These are phyloP conservation scores for Bellardia bayeri DNA, from an alignment of 2,888 invertebrate genomes.

Conservation along the genomic window DNA sequence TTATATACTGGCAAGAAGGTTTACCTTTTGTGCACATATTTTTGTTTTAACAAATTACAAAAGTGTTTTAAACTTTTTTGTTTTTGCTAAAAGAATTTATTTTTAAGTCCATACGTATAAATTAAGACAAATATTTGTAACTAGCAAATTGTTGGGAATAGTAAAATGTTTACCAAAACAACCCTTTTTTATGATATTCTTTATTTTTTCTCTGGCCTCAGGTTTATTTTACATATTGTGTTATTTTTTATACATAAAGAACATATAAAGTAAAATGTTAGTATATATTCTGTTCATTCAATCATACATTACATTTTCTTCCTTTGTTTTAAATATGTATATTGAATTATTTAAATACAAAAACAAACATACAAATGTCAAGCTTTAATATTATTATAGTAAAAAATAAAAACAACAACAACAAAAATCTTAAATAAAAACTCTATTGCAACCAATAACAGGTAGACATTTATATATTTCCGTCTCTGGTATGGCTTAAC, in stretches of 20 bases:
- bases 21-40: not conserved
- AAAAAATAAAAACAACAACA: slow-evolving; percentile 9
- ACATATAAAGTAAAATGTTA: not conserved
- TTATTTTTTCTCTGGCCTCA: slow-evolving; percentile 9
- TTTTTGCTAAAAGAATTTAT: not conserved
- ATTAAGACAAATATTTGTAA: slow-evolving; percentile 11
- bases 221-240: not conserved
- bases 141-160: not conserved
- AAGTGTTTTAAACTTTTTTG: not conserved
- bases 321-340: slow-evolving; percentile 25
- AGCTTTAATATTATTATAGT: slow-evolving; percentile 16
- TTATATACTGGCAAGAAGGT: too few species aligned
- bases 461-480: slow-evolving; percentile 14
- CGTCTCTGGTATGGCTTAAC: not conserved
- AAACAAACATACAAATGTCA: slow-evolving; percentile 3
- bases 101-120: not conserved
- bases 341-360: slow-evolving; percentile 35
- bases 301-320: not conserved
- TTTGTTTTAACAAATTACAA: not conserved
- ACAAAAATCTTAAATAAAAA: not conserved
- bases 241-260: not conserved
- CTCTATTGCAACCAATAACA: slow-evolving; percentile 1
- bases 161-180: slow-evolving; percentile 43
- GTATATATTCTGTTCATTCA: not conserved
- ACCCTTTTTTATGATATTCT: slow-evolving; percentile 35